phyloP scores from a whole-genome alignment of 2,113 vertebrate genomes.

The Pelobates fuscus region DNA sequence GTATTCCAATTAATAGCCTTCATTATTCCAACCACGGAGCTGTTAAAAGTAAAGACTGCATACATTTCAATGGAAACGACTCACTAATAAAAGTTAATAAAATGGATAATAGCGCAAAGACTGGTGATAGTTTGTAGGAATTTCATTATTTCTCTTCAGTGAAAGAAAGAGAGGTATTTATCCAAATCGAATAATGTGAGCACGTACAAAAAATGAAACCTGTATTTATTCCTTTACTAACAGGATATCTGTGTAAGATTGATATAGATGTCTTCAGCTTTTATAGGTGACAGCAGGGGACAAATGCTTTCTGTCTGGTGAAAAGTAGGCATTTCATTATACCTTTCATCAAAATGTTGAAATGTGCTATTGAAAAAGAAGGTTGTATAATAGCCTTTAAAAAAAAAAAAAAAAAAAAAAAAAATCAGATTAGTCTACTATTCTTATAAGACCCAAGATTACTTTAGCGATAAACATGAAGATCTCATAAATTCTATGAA shows the following conservation, averaged over 20 bases:
- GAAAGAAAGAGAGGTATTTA: conserved; percentile 28
- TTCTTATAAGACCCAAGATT: conserved; percentile 35
- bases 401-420: conserved; percentile 12
- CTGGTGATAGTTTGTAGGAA: conserved; percentile 9
- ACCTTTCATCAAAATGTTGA: conserved; percentile 43
- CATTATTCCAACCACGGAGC: conserved; percentile 28
- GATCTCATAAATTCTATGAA: conserved; percentile 49
- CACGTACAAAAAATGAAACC: conserved; percentile 32
- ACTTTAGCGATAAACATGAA: conserved; percentile 44
- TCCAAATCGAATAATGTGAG: conserved; percentile 33
- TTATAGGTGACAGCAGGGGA: conserved; percentile 45
- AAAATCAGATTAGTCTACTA: conserved; percentile 23
- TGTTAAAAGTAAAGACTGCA: conserved; percentile 24
- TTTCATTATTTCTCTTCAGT: conserved; percentile 18
- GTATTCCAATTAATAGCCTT: conserved; percentile 30
- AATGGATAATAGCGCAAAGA: conserved; percentile 18
- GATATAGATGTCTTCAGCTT: conserved; percentile 10
- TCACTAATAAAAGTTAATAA: conserved; percentile 31
- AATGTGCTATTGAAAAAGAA: conserved; percentile 40
- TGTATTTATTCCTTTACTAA: conserved; percentile 21
- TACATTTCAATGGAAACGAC: conserved; percentile 10
- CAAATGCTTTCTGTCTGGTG: conserved; percentile 48
- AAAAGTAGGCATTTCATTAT: neutral
- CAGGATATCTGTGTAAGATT: conserved; percentile 31
- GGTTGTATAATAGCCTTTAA: conserved; percentile 21